Percentiles rank a stretch among this genome's conserved stretches.
These are phyloP conservation scores for Epizoanthus scotinus DNA, from an alignment of 92 coral and sea anemone genomes.

Conservation along the genomic window DNA sequence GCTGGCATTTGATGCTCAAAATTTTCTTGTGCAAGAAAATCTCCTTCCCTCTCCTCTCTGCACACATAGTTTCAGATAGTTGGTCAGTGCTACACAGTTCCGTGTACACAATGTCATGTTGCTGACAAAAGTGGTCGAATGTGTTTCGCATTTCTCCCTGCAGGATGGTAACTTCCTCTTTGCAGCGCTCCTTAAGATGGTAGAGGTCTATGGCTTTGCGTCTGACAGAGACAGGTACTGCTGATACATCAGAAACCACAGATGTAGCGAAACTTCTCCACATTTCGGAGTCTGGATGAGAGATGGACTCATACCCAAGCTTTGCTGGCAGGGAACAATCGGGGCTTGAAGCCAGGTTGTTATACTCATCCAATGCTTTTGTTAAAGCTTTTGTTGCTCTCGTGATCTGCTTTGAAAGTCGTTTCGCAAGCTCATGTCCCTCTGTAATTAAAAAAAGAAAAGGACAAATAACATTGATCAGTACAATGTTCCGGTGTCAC, in stretches of 20 bases:
- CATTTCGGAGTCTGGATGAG: neutral
- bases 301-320: neutral
- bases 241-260: neutral
- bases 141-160: constrained; percentile 43
- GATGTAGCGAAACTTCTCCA: neutral
- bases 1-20: neutral
- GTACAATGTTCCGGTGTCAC: no score
- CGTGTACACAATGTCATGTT: constrained; percentile 1
- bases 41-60: constrained; percentile 33
- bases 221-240: neutral
- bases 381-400: neutral
- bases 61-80: neutral
- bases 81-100: neutral
- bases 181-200: constrained; percentile 28
- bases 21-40: constrained; percentile 12
- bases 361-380: neutral
- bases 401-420: neutral
- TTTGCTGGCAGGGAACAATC: neutral
- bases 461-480: no score
- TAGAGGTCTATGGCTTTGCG: constrained; percentile 48
- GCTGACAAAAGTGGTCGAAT: constrained; percentile 22
- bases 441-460: neutral
- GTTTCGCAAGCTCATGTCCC: constrained; percentile 9
- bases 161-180: constrained; percentile 30
- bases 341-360: neutral